These are phyloP conservation scores for Erebia palarica DNA, from an alignment of 2,888 invertebrate genomes.

Conservation along the genomic window DNA sequence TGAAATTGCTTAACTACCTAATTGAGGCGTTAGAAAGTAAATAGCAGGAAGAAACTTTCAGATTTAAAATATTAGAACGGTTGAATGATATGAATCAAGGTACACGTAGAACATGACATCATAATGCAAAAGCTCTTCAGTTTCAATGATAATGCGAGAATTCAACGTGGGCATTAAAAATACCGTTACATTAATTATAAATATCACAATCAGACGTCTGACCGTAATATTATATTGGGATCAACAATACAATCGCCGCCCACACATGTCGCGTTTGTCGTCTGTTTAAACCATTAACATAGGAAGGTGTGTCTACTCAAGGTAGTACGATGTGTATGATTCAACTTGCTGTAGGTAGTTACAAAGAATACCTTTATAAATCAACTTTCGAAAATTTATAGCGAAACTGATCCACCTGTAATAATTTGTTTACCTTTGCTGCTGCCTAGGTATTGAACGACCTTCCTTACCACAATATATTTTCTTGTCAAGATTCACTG, in stretches of 20 bases:
- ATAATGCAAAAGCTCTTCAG: neutral
- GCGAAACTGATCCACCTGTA: neutral
- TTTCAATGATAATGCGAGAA: conserved; percentile 5
- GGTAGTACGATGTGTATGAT: conserved; percentile 22
- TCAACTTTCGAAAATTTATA: conserved; percentile 8
- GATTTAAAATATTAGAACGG: no score
- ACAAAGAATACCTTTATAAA: conserved; percentile 1
- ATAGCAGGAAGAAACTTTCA: no score
- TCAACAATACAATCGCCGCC: conserved; percentile 40
- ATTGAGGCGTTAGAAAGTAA: no score
- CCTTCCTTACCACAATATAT: neutral
- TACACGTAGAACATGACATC: neutral
- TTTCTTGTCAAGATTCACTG: no score
- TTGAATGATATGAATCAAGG: neutral
- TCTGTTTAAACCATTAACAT: conserved; percentile 44
- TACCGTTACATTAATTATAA: conserved; percentile 31
- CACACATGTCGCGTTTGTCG: conserved; percentile 40
- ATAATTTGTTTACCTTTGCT: conserved; percentile 15
- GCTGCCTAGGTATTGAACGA: neutral
- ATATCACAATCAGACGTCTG: conserved; percentile 27
- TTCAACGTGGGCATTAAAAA: conserved; percentile 13
- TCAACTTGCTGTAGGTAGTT: conserved; percentile 24
- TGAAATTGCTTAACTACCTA: no score
- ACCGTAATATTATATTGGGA: conserved; percentile 27
- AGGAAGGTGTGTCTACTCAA: conserved; percentile 50